Evolutionary conservation across 2,797 vertebrate genomes (phyloP).

Genomic region (Capromys pilorides): DNA sequence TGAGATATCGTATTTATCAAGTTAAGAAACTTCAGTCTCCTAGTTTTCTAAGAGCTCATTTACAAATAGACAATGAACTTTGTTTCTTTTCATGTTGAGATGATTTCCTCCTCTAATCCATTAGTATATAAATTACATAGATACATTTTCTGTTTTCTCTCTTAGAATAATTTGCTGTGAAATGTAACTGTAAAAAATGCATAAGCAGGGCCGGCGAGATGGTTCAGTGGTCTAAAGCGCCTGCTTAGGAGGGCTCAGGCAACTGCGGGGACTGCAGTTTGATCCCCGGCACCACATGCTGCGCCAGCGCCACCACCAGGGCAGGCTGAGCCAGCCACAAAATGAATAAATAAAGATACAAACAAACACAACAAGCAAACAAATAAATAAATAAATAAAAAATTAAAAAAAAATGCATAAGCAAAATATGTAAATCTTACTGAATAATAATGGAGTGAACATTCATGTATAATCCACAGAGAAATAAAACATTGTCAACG

Average conservation of each 20-base stretch:
- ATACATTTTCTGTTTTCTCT: not conserved
- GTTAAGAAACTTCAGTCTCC: not conserved
- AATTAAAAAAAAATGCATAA: not conserved
- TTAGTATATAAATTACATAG: not conserved
- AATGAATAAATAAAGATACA: too few relatives aligned
- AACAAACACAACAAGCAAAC: too few relatives aligned
- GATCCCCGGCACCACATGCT: too few relatives aligned
- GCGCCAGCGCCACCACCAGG: too few relatives aligned
- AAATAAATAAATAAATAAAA: too few relatives aligned
- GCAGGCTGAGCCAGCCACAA: too few relatives aligned
- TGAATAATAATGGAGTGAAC: not conserved
- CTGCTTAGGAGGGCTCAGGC: too few relatives aligned
- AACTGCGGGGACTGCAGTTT: too few relatives aligned
- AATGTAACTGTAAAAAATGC: not conserved
- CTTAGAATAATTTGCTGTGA: not conserved
- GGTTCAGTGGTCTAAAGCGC: too few relatives aligned
- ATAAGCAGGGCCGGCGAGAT: too few relatives aligned
- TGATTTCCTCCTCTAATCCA: not conserved
- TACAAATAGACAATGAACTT: not conserved
- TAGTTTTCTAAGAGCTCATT: not conserved
- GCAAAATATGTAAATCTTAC: not conserved
- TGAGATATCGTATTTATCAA: not conserved
- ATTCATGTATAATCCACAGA: not conserved
- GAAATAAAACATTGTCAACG: not conserved
- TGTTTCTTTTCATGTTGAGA: not conserved